phyloP scores from a whole-genome alignment of 2,888 invertebrate genomes.

The Frankliniella intonsa region DNA sequence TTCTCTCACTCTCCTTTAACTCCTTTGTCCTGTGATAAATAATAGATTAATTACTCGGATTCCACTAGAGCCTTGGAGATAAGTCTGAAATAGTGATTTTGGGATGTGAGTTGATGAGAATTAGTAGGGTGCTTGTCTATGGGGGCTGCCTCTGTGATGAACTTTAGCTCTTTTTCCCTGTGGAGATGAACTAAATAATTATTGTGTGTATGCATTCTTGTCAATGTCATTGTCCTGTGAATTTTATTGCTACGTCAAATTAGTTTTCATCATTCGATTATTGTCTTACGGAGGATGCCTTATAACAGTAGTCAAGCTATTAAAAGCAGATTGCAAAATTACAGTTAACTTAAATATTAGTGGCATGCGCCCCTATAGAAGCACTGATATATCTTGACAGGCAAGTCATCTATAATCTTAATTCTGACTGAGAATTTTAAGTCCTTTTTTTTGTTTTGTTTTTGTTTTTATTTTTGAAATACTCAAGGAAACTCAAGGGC shows the following conservation, averaged over 20 bases:
- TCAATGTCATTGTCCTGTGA: conserved; percentile 13
- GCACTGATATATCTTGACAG: conserved; percentile 26
- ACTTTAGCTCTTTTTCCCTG: neutral
- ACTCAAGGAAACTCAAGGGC: conserved; percentile 22
- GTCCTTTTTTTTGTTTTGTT: conserved; percentile 21
- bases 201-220: conserved; percentile 17
- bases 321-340: neutral
- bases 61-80: conserved; percentile 26
- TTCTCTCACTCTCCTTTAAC: conserved; percentile 24
- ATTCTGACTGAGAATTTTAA: conserved; percentile 22
- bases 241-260: conserved; percentile 4
- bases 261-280: conserved; percentile 3
- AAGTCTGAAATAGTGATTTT: conserved; percentile 27
- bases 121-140: conserved; percentile 6
- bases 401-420: conserved; percentile 23
- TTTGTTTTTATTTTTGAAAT: conserved; percentile 16
- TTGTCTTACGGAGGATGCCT: neutral
- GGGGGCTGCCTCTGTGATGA: conserved; percentile 23
- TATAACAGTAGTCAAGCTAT: conserved; percentile 2
- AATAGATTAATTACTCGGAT: conserved; percentile 27
- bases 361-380: conserved; percentile 8
- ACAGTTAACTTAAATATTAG: neutral
- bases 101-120: conserved; percentile 19
- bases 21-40: conserved; percentile 26
- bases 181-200: neutral